Base-by-base conservation (phyloP, 2,113 vertebrate species). In the Pantherophis guttatus region DNA sequence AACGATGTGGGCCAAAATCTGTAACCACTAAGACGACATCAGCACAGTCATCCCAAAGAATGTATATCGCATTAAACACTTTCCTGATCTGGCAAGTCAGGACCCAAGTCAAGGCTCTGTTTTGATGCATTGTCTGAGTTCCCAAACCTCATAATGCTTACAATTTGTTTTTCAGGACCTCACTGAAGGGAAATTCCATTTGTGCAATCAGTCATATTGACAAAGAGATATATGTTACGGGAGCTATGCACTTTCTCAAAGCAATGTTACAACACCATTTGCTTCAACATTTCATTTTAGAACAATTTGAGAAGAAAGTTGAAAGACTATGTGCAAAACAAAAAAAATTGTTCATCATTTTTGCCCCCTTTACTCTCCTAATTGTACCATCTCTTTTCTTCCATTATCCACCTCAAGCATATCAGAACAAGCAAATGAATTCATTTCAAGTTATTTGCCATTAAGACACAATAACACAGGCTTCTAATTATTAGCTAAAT, bases 291-390 rank as follows among this genome's bases (percentile, higher is more conserved):
- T 39, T 81, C 13, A 19, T 15, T 81, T 81, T 39, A 81, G 70
- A 81, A 81, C n/a, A 33, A 39, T 39, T 21, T 39, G 70, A 81
- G 17, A 89, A 97, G 97, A 93, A 98, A 99, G 98, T 95, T 99
- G 89, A 98, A 94, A 95, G 96, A 96, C 54, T 97, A 97, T 92
- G 98, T 98, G 2, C 17, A 90, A 85, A 97, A 97, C 89, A 96
- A 96, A 5, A 59, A 59, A 29, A 29, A 29, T 99, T 55, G 96
- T 94, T 93, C 99, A 99, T 75, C 92, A 94, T 13, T 99, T 98
- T 96, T 99, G 99, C 97, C 95, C 95, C 95, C 96, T 10, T 97
- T 99, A 86, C 98, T 98, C 0, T 94, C 98, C 92, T 97, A 98
- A 91, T 94, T 99, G 91, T 97, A 98, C 95, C 98, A 98, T 94